Conservation (phyloP, 2,113 vertebrate species). For the Podarcis raffonei region DNA sequence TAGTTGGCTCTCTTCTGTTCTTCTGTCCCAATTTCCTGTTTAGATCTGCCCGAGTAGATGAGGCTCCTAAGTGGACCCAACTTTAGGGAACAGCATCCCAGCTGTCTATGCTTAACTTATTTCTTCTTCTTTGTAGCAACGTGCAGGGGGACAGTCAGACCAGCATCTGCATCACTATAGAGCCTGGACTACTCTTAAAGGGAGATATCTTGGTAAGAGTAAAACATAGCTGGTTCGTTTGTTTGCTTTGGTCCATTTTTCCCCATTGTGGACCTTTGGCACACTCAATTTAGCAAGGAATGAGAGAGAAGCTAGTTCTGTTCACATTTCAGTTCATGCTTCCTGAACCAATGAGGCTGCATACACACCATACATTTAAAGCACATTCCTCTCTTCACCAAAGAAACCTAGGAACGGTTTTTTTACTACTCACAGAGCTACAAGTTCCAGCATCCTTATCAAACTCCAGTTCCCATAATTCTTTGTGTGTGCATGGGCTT, state of each 20-base stretch:
- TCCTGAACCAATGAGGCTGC: too few relatives aligned
- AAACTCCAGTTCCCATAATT: too few relatives aligned
- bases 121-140: slow-evolving; percentile 76
- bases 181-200: slow-evolving; percentile 94
- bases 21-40: not conserved
- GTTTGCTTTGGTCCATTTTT: not conserved
- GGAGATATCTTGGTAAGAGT: slow-evolving; percentile 97
- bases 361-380: too few relatives aligned
- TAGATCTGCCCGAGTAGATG: not conserved
- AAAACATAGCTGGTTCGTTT: not conserved
- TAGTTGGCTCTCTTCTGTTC: not conserved
- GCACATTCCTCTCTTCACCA: too few relatives aligned
- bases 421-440: too few relatives aligned
- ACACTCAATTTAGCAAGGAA: rapidly evolving
- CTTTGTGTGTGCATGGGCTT: too few relatives aligned
- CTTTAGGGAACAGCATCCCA: not conserved
- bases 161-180: slow-evolving; percentile 98
- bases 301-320: not conserved
- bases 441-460: too few relatives aligned
- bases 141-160: slow-evolving; percentile 97
- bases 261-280: too few relatives aligned
- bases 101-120: rapidly evolving
- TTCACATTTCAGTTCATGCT: too few relatives aligned
- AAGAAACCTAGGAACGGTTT: too few relatives aligned
- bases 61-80: not conserved